phyloP scores from a whole-genome alignment of 2,888 invertebrate genomes.

The Chloroclysta siterata region DNA sequence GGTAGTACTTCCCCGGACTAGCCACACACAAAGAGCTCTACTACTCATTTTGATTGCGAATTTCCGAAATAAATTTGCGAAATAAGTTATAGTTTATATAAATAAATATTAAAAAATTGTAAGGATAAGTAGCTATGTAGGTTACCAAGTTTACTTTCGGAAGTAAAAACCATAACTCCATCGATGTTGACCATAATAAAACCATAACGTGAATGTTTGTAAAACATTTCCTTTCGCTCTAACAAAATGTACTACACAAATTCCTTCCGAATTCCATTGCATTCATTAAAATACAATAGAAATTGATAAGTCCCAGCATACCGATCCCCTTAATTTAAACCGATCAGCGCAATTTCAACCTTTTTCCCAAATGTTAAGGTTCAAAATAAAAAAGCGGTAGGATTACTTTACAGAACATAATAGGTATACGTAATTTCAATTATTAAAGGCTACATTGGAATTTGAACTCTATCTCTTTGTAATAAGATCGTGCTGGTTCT shows the following conservation, averaged over 20 bases:
- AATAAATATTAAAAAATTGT: too few relatives aligned
- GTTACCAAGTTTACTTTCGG: slow-evolving; percentile 13
- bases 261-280: slow-evolving; percentile 44
- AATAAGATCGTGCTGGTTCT: slow-evolving; percentile 13
- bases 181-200: slow-evolving; percentile 22
- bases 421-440: slow-evolving; percentile 47
- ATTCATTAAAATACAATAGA: slow-evolving; percentile 42
- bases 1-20: too few relatives aligned
- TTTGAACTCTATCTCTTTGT: slow-evolving; percentile 44
- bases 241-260: slow-evolving; percentile 36
- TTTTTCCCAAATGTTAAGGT: slow-evolving; percentile 2
- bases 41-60: too few relatives aligned
- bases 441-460: slow-evolving; percentile 41
- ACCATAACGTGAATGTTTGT: slow-evolving; percentile 28
- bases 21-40: too few relatives aligned
- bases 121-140: neutral
- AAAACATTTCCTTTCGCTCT: slow-evolving; percentile 33
- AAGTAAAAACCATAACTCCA: slow-evolving; percentile 26
- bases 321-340: slow-evolving; percentile 32
- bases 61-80: too few relatives aligned
- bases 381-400: slow-evolving; percentile 6
- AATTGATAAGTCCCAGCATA: slow-evolving; percentile 40
- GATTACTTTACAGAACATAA: slow-evolving; percentile 29
- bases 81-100: too few relatives aligned
- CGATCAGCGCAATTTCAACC: slow-evolving; percentile 19